These are phyloP conservation scores for Dyspetes luteomarginatus DNA, from an alignment of 2,888 invertebrate genomes.

Conservation along the genomic window DNA sequence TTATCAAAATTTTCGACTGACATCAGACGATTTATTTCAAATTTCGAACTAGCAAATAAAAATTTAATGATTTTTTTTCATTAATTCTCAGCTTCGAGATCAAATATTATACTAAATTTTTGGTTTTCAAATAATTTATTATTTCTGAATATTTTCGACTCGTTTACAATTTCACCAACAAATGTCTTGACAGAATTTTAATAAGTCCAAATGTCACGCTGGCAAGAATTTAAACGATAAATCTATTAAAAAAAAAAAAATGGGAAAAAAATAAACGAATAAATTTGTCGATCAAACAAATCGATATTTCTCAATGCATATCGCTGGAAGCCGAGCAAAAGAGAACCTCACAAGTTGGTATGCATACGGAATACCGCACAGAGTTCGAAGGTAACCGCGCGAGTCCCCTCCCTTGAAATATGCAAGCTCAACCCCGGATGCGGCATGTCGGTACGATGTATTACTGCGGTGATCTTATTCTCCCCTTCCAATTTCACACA, in stretches of 20 bases:
- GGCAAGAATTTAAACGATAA: constrained; percentile 6
- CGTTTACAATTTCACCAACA: background rate
- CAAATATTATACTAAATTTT: background rate
- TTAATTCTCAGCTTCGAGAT: background rate
- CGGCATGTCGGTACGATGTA: constrained; percentile 81
- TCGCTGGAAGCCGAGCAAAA: background rate
- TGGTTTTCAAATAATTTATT: background rate
- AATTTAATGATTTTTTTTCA: too few species aligned
- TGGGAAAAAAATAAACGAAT: constrained; percentile 3
- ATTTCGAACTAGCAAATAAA: too few species aligned
- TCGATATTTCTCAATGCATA: constrained; percentile 2
- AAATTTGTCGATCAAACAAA: constrained; percentile 3
- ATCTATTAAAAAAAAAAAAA: constrained; percentile 25
- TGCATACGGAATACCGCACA: constrained; percentile 35
- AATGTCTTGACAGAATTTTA: background rate
- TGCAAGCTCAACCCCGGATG: constrained; percentile 81
- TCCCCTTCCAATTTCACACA: constrained; percentile 20
- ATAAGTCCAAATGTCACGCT: background rate
- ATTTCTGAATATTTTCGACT: background rate
- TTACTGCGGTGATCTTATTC: constrained; percentile 82
- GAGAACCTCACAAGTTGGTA: too few species aligned
- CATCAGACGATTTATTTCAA: too few species aligned
- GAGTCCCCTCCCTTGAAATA: constrained; percentile 75
- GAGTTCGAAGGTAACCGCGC: constrained; percentile 74
- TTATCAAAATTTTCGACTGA: background rate